Conservation (phyloP, 2,113 vertebrate genomes). For the Callaeas wilsoni region DNA sequence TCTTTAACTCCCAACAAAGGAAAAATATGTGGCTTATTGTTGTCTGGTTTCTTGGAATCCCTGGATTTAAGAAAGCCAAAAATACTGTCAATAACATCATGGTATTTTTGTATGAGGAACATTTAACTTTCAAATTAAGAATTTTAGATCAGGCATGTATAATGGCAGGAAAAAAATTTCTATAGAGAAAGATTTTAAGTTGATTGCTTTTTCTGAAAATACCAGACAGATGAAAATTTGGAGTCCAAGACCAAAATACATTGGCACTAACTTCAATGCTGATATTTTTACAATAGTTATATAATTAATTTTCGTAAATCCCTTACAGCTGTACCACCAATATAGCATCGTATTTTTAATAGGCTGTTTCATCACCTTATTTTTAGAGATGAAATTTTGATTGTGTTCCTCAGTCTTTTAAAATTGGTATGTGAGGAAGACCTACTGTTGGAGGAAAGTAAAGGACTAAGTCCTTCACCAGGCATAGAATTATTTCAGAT, state of each 20-base stretch:
- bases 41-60: neutral
- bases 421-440: neutral
- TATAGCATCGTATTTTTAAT: slow-evolving; percentile 15
- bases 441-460: neutral
- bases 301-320: slow-evolving; percentile 41
- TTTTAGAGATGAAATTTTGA: neutral
- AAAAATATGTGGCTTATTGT: neutral
- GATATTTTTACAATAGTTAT: slow-evolving; percentile 28
- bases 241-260: slow-evolving; percentile 31
- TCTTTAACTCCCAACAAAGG: neutral
- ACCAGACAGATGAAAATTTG: slow-evolving; percentile 40
- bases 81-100: neutral
- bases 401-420: neutral
- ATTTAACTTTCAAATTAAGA: neutral
- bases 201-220: slow-evolving; percentile 13
- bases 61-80: neutral
- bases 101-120: neutral
- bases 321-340: slow-evolving; percentile 43
- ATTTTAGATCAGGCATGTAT: neutral
- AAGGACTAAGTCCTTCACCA: neutral
- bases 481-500: neutral
- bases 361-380: neutral
- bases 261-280: slow-evolving; percentile 1
- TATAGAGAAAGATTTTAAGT: neutral
- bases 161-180: neutral